These are phyloP conservation scores for Cyanistes caeruleus DNA, from an alignment of 2,113 vertebrate species.

Conservation along the genomic window DNA sequence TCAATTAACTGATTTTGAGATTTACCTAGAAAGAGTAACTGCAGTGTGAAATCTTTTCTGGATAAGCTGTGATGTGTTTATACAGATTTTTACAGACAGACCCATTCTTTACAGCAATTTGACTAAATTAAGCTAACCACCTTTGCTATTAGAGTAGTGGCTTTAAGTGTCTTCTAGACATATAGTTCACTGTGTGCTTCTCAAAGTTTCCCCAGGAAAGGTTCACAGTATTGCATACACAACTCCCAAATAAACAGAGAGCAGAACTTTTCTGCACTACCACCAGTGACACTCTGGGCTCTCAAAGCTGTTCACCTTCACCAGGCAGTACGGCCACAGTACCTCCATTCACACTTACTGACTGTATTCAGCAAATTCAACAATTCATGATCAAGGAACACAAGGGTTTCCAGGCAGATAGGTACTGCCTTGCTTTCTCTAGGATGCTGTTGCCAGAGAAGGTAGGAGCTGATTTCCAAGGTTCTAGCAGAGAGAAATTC, in stretches of 20 bases:
- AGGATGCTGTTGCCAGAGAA: neutral
- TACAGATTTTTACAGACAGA: neutral
- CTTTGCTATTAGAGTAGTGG: neutral
- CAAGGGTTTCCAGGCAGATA: neutral
- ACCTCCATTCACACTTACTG: neutral
- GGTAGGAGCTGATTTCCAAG: neutral
- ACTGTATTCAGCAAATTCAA: neutral
- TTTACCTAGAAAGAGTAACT: neutral
- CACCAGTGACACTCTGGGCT: accelerated
- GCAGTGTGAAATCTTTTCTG: neutral
- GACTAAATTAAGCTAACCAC: neutral
- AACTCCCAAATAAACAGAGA: neutral
- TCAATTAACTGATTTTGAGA: neutral
- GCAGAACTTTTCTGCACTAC: neutral
- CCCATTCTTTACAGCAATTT: neutral
- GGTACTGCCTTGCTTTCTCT: neutral
- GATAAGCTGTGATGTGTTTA: neutral
- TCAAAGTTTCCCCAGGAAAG: neutral
- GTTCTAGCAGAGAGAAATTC: neutral
- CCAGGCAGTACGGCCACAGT: neutral
- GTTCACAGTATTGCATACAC: neutral
- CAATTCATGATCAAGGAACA: neutral
- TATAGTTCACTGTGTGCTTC: neutral
- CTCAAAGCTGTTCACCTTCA: neutral
- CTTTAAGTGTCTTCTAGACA: neutral